Evolutionary conservation across 2,888 invertebrate species (phyloP).

Genomic region (Scaptomyza flava): DNA sequence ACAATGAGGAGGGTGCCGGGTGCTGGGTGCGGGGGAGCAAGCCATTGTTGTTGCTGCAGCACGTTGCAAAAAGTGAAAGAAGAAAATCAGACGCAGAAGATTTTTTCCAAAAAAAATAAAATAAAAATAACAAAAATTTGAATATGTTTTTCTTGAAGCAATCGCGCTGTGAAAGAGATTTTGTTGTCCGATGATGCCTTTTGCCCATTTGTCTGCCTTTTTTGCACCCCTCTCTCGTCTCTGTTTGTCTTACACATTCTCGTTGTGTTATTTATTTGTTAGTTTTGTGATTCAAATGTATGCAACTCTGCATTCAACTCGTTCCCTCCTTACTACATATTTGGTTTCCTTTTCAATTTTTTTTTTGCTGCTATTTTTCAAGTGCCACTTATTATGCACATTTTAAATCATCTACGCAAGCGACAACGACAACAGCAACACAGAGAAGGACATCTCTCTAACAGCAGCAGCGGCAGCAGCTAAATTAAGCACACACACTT

Average conservation of each 20-base stretch:
- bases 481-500: constrained; percentile 67
- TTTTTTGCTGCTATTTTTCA: constrained; percentile 50
- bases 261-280: constrained; percentile 78
- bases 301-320: constrained; percentile 25
- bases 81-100: constrained; percentile 71
- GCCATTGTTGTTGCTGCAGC: constrained; percentile 13
- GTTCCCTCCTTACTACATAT: constrained; percentile 23
- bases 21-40: not conserved
- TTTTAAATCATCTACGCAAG: constrained; percentile 76
- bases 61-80: constrained; percentile 6
- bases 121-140: constrained; percentile 54
- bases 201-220: constrained; percentile 72
- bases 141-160: constrained; percentile 74
- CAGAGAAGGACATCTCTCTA: constrained; percentile 26
- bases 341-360: constrained; percentile 28
- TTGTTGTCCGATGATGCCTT: constrained; percentile 38
- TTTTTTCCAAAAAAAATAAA: not conserved
- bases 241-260: constrained; percentile 68
- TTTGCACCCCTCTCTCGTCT: not conserved
- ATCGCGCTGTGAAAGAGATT: constrained; percentile 27
- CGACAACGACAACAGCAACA: constrained; percentile 38
- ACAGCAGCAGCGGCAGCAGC: constrained; percentile 49
- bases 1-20: constrained; percentile 26
- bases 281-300: constrained; percentile 80
- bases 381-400: constrained; percentile 79